Conservation (phyloP, 2,113 vertebrate species). For the Vulpes vulpes region DNA sequence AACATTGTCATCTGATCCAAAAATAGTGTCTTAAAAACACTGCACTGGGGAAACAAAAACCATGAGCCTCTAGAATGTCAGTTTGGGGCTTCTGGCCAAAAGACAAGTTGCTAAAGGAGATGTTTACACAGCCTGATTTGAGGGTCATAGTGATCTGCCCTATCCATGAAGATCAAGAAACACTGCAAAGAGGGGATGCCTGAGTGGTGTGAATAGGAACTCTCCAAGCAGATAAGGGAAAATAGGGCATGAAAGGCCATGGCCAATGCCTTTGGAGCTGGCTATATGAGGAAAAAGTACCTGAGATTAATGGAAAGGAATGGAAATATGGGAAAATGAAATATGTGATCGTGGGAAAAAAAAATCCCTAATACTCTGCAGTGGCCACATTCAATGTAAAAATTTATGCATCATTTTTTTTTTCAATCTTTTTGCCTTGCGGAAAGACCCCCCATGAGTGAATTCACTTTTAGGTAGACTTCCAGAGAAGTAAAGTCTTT, state of each 20-base stretch:
- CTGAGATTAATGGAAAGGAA: not conserved
- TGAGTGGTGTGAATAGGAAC: not conserved
- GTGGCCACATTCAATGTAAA: not conserved
- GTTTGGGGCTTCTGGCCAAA: not conserved
- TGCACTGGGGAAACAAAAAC: not conserved
- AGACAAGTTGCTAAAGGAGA: not conserved
- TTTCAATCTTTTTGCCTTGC: not conserved
- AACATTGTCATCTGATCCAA: not conserved
- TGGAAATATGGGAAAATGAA: not conserved
- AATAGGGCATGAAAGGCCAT: not conserved
- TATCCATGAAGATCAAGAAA: not conserved
- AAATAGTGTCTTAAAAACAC: slow-evolving; percentile 27
- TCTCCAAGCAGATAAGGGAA: not conserved
- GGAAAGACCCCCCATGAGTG: not conserved
- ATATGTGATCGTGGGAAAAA: not conserved
- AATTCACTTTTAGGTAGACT: not conserved
- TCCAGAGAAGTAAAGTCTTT: not conserved
- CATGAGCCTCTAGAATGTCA: not conserved
- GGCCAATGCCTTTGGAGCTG: not conserved
- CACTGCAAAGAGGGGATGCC: not conserved
- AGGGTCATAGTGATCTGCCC: not conserved
- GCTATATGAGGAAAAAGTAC: not conserved
- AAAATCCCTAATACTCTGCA: not conserved
- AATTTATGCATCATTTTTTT: not conserved
- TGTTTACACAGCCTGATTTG: not conserved